Percentiles rank a stretch among this genome's conserved stretches.
Evolutionary conservation across 2,888 invertebrate species (phyloP).

Genomic region (Dendrolimus houi): DNA sequence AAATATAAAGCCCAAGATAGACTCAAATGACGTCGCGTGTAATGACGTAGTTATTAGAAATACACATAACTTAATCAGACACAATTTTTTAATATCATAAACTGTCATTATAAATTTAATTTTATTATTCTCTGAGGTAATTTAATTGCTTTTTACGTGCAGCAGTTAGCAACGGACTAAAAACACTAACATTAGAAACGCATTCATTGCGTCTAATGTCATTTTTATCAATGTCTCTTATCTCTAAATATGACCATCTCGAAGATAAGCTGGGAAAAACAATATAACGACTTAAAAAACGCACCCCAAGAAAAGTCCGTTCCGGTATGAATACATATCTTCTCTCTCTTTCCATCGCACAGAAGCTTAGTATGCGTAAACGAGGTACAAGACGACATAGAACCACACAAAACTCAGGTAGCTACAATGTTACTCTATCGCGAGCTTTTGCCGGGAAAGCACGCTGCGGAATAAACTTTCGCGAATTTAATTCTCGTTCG

Average conservation of each 20-base stretch:
- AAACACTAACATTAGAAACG: constrained; percentile 2
- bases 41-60: too few relatives aligned
- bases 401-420: constrained; percentile 60
- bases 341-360: constrained; percentile 21
- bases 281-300: constrained; percentile 45
- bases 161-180: too few relatives aligned
- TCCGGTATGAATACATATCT: constrained; percentile 49
- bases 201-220: constrained; percentile 30
- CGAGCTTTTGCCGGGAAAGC: constrained; percentile 68
- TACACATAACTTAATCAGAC: too few relatives aligned
- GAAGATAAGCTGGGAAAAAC: constrained; percentile 59
- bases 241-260: constrained; percentile 50
- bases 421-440: constrained; percentile 61
- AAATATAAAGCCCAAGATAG: too few relatives aligned
- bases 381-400: constrained; percentile 31
- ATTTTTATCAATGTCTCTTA: constrained; percentile 43
- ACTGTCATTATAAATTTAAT: too few relatives aligned
- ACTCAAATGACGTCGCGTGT: too few relatives aligned
- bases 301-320: constrained; percentile 33
- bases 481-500: constrained; percentile 13
- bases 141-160: too few relatives aligned
- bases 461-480: constrained; percentile 26
- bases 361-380: constrained; percentile 15
- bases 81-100: too few relatives aligned
- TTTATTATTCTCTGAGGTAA: too few relatives aligned